A percentile compares a stretch with the other conserved stretches of the same genome.
phyloP scores from a whole-genome alignment of 2,797 vertebrate genomes.

The Rallus crepitans region DNA sequence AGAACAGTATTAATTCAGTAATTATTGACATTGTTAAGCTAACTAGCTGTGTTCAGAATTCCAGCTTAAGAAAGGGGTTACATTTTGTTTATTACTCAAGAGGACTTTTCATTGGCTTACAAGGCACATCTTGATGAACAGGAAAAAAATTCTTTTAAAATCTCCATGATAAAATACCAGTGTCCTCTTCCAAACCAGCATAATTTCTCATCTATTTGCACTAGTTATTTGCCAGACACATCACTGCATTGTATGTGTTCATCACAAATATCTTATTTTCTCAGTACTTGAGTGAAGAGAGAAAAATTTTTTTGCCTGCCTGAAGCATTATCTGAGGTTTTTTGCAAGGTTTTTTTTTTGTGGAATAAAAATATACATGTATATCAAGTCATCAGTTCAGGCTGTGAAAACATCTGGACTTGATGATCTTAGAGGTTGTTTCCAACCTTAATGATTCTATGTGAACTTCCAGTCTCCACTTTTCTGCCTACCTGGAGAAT shows the following conservation, averaged over 20 bases:
- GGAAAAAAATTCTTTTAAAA: background rate
- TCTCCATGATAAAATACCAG: background rate
- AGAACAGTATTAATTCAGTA: background rate
- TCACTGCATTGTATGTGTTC: background rate
- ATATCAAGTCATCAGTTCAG: background rate
- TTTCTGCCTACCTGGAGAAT: background rate
- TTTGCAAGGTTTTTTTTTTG: background rate
- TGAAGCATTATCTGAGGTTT: background rate
- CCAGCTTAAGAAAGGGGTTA: background rate
- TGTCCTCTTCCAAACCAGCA: background rate
- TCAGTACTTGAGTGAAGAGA: background rate
- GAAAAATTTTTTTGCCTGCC: background rate
- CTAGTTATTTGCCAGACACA: background rate
- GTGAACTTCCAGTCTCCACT: background rate
- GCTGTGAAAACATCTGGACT: background rate
- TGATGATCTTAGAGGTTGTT: no score
- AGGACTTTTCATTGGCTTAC: background rate
- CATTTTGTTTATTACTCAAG: background rate
- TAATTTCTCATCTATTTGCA: background rate
- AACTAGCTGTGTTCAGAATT: background rate
- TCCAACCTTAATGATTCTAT: no score
- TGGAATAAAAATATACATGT: background rate
- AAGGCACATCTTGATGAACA: background rate
- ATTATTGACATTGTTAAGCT: background rate
- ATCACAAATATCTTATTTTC: background rate